Percentiles rank a stretch among this genome's conserved stretches.
These are phyloP conservation scores for Callocephalon fimbriatum DNA, from an alignment of 2,113 vertebrate species.

Conservation along the genomic window DNA sequence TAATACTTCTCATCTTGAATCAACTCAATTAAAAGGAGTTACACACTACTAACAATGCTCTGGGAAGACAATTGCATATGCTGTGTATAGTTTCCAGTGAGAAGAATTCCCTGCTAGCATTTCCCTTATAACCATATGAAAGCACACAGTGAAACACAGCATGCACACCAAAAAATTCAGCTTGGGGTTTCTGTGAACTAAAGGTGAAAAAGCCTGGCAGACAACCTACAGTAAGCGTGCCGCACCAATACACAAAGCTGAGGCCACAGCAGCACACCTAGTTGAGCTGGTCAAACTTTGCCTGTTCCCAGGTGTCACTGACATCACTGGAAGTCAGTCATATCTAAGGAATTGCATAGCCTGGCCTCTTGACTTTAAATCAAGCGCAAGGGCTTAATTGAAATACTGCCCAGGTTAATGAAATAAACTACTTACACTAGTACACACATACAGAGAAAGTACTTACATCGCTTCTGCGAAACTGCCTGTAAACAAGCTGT, in stretches of 20 bases:
- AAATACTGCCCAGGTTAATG: background rate
- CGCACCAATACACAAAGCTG: background rate
- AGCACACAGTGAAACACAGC: background rate
- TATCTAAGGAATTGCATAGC: background rate
- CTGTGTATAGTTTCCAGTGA: background rate
- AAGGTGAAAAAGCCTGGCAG: background rate
- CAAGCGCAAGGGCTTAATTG: background rate
- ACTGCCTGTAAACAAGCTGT: constrained; percentile 94
- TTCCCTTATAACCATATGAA: background rate
- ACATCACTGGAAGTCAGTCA: background rate
- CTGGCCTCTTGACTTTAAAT: background rate
- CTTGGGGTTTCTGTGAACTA: background rate
- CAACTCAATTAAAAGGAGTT: background rate
- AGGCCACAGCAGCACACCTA: background rate
- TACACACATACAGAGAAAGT: background rate
- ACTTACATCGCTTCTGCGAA: constrained; percentile 95
- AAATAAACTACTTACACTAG: background rate
- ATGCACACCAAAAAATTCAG: background rate
- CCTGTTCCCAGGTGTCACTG: background rate
- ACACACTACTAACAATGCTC: background rate
- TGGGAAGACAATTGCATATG: background rate
- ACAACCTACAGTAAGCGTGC: background rate
- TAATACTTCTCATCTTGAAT: background rate
- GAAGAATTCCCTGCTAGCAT: background rate
- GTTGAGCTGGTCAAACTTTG: background rate